A percentile compares a stretch with the other conserved stretches of the same genome.
phyloP scores from a whole-genome alignment of 1,140 invertebrate genomes.

The Drosophila varians region DNA sequence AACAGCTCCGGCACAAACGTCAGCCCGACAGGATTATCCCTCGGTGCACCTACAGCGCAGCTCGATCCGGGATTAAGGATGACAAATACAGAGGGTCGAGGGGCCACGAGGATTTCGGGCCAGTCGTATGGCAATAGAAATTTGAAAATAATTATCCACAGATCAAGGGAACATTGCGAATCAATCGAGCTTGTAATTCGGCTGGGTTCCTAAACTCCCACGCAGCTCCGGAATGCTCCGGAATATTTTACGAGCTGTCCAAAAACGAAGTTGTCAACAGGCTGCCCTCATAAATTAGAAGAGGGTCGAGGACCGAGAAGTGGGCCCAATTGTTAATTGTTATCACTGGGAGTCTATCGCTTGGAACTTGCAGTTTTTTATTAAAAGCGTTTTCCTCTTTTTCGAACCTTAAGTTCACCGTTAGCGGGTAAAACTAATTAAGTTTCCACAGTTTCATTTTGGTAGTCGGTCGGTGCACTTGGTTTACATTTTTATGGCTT shows the following conservation, averaged over 20 bases:
- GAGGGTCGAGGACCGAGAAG: too few species aligned
- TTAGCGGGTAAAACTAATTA: slow-evolving; percentile 70
- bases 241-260: slow-evolving; percentile 63
- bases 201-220: slow-evolving; percentile 10
- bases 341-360: slow-evolving; percentile 64
- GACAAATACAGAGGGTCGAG: slow-evolving; percentile 50
- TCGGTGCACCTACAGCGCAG: slow-evolving; percentile 38
- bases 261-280: slow-evolving; percentile 71
- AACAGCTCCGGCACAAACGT: slow-evolving; percentile 67
- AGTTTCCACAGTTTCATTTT: slow-evolving; percentile 71
- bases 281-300: slow-evolving; percentile 74
- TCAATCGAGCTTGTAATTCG: slow-evolving; percentile 77
- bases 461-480: slow-evolving; percentile 48
- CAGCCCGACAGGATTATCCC: slow-evolving; percentile 60
- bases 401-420: slow-evolving; percentile 11
- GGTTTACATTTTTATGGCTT: slow-evolving; percentile 76
- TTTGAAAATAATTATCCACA: slow-evolving; percentile 50
- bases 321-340: slow-evolving; percentile 64
- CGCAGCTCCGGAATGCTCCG: slow-evolving; percentile 33
- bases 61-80: slow-evolving; percentile 55
- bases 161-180: slow-evolving; percentile 49
- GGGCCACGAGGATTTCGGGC: slow-evolving; percentile 1
- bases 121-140: slow-evolving; percentile 2
- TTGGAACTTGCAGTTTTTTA: slow-evolving; percentile 52
- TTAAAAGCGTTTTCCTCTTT: neutral